Evolutionary conservation across 2,113 vertebrate species (phyloP).

Genomic region (Plectropomus leopardus): DNA sequence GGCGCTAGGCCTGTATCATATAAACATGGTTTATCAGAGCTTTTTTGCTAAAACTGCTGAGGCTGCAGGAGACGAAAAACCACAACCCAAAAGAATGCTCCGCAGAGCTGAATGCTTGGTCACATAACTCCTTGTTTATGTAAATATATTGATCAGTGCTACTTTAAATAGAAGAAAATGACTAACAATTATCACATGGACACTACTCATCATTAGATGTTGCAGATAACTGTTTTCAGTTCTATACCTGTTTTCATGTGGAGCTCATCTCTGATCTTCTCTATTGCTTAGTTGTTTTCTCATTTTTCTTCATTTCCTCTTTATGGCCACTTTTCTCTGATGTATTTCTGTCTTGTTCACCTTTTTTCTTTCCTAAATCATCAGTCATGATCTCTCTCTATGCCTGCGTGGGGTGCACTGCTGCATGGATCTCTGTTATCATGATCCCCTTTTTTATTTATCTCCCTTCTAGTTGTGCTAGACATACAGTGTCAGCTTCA

Average conservation of each 20-base stretch:
- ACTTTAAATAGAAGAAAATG: constrained; percentile 15
- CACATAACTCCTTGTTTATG: constrained; percentile 1
- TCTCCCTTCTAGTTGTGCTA: constrained; percentile 29
- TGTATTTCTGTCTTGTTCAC: constrained; percentile 22
- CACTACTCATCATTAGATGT: background rate
- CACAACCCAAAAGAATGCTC: background rate
- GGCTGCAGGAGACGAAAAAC: background rate
- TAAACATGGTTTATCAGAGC: background rate
- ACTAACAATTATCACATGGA: constrained; percentile 1
- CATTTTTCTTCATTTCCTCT: constrained; percentile 7
- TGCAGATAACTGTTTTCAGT: constrained; percentile 1
- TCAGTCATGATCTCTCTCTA: background rate
- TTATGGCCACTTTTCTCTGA: background rate
- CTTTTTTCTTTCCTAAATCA: constrained; percentile 36
- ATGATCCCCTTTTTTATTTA: constrained; percentile 39
- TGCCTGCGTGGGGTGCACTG: constrained; percentile 2
- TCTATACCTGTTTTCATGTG: constrained; percentile 2
- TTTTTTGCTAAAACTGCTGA: background rate
- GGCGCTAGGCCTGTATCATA: background rate
- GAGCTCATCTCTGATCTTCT: background rate
- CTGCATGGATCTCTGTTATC: constrained; percentile 27
- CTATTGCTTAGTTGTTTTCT: constrained; percentile 9
- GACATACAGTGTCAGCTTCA: constrained; percentile 47
- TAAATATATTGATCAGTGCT: constrained; percentile 4
- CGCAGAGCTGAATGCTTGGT: background rate